Conservation (phyloP, 2,113 vertebrate species). For the Leuciscus idus region DNA sequence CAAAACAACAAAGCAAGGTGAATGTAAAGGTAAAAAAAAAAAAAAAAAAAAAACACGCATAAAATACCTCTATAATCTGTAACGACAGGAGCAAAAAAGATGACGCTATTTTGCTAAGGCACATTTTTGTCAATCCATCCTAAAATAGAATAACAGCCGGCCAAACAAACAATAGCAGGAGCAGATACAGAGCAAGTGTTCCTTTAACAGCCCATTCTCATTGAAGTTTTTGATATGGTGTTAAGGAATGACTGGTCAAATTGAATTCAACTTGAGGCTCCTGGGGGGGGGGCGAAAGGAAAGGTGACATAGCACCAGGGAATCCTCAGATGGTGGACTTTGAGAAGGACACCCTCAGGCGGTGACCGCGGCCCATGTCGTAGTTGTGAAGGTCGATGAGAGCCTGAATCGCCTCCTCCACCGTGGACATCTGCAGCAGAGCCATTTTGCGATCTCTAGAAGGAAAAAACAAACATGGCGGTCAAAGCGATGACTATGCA, state of each 20-base stretch:
- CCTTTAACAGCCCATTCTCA: constrained; percentile 49
- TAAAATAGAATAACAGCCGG: constrained; percentile 72
- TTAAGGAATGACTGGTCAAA: constrained; percentile 65
- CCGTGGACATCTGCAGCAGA: constrained; percentile 96
- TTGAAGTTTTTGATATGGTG: constrained; percentile 55
- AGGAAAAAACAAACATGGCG: constrained; percentile 44
- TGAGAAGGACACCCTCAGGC: constrained; percentile 98
- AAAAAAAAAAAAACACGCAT: constrained; percentile 62
- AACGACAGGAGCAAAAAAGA: constrained; percentile 73
- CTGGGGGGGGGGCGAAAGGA: constrained; percentile 37
- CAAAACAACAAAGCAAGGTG: constrained; percentile 75
- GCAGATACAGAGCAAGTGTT: constrained; percentile 62
- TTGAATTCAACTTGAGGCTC: constrained; percentile 86
- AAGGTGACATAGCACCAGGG: constrained; percentile 60
- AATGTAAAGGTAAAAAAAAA: constrained; percentile 61
- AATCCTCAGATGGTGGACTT: constrained; percentile 94
- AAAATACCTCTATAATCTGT: constrained; percentile 48
- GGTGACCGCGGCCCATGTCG: constrained; percentile 96
- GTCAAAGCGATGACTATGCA: background rate
- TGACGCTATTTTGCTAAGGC: constrained; percentile 73
- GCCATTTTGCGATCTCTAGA: constrained; percentile 99
- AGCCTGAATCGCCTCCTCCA: constrained; percentile 95
- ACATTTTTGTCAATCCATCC: constrained; percentile 82
- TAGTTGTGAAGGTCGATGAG: constrained; percentile 99
- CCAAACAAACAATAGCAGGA: constrained; percentile 52